Base-by-base conservation (phyloP, 1,140 invertebrate genomes). In the Dendrolimus punctatus region DNA sequence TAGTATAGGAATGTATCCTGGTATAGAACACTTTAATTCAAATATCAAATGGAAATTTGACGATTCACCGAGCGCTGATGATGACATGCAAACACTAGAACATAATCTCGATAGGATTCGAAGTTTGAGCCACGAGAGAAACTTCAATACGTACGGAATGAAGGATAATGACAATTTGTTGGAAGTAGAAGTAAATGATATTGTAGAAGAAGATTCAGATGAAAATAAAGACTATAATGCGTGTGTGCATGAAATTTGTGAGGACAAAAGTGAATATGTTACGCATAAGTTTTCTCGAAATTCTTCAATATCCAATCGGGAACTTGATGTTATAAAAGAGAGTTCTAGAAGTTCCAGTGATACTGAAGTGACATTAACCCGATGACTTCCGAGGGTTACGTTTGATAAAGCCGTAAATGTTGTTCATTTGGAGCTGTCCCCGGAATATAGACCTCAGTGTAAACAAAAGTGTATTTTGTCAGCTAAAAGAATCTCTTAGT, bases 331-430 rank as follows among this genome's bases (percentile, higher is more conserved):
- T 8, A 88, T 88, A 47, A 87, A 84, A 69, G 87, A 88, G 61
- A 88, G 85, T 60, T 88, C 87, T 9, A 76, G 82, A 62, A 88
- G 87, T 63, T 88, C 87, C 6, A 88, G 87, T 76, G 85, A 88
- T 64, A 87, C 82, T 38, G 85, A 88, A 81, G 73, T 87, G 59
- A 85, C 84, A 44, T 78, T 87, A 46, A 86, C 84, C 9, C 81
- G 85, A 87, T 88, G 80, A 88, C 71, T 85, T 68, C 75, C 73
- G 62, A 71, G 69, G 53, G 80, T 84, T 44, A 84, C 73, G 49
- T 83, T 81, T 66, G 73, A 84, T 62, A 73, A 63, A 57, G 64
- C 73, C 55, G 75, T 79, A 49, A 77, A 81, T 66, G 66, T 81
- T 52, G 71, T 80, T 66, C 75, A 80, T 64, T 68, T 77, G 60